phyloP scores from a whole-genome alignment of 2,113 vertebrate species.

The Mionectes macconnelli region DNA sequence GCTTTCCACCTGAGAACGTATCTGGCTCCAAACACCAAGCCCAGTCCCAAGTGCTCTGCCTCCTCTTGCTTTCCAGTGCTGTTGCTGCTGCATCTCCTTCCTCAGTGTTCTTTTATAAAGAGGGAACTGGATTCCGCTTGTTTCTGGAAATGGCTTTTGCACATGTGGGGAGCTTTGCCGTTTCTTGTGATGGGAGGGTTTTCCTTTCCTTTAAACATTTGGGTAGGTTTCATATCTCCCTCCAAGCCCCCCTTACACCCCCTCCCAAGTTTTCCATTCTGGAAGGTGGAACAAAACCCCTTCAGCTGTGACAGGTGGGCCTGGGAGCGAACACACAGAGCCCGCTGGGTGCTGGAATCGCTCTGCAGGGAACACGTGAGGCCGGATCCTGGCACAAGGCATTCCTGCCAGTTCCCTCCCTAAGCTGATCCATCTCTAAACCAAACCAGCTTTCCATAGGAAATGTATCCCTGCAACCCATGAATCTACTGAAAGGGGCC shows the following conservation, averaged over 20 bases:
- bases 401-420: not conserved
- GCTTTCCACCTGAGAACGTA: not conserved
- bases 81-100: not conserved
- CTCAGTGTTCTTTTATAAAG: not conserved
- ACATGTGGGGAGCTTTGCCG: slow-evolving; percentile 60
- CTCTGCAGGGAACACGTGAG: not conserved
- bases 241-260: not conserved
- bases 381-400: not conserved
- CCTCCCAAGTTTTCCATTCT: not conserved
- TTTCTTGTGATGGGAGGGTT: not conserved
- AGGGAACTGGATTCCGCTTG: slow-evolving; percentile 75
- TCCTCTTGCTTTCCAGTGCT: not conserved
- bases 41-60: not conserved
- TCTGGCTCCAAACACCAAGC: not conserved
- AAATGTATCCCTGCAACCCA: not conserved
- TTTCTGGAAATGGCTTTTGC: slow-evolving; percentile 73
- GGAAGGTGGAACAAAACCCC: slow-evolving; percentile 24
- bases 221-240: slow-evolving; percentile 17
- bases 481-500: rapidly evolving
- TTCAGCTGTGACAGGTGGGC: slow-evolving; percentile 37
- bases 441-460: not conserved
- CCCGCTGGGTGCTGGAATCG: not conserved
- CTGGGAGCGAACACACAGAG: not conserved
- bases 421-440: not conserved
- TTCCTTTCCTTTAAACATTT: not conserved